Percentiles rank a stretch among this genome's conserved stretches.
Conservation (phyloP, 2,888 invertebrate species). For the Merodon equestris region DNA sequence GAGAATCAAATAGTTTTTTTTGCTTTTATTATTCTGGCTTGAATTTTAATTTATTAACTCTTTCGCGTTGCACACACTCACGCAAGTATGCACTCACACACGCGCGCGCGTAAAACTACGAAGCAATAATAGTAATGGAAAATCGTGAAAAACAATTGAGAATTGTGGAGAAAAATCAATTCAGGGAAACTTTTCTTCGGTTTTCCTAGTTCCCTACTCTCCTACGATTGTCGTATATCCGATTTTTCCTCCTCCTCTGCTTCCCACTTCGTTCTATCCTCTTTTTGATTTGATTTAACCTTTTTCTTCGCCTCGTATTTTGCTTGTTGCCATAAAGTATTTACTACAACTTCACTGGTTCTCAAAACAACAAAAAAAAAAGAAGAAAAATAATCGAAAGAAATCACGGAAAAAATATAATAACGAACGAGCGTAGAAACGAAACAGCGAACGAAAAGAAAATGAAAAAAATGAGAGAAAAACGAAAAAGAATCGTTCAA, state of each 20-base stretch:
- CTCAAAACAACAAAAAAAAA: slow-evolving; percentile 35
- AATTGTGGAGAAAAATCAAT: slow-evolving; percentile 53
- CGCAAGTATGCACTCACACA: too few relatives aligned
- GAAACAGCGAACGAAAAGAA: too few relatives aligned
- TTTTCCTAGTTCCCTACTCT: slow-evolving; percentile 25
- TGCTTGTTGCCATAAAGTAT: slow-evolving; percentile 47
- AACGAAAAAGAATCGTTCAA: too few relatives aligned
- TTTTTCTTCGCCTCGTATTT: slow-evolving; percentile 34
- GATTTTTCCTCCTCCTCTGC: too few relatives aligned
- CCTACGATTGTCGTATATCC: too few relatives aligned
- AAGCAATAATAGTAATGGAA: slow-evolving; percentile 9
- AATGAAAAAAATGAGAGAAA: too few relatives aligned
- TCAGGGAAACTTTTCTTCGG: slow-evolving; percentile 58
- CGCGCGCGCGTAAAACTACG: too few relatives aligned
- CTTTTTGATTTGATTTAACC: slow-evolving; percentile 39
- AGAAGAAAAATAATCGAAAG: slow-evolving; percentile 2
- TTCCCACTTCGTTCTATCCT: slow-evolving; percentile 40
- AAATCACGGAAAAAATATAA: neutral
- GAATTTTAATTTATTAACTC: neutral
- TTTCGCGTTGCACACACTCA: slow-evolving; percentile 12
- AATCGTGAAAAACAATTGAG: slow-evolving; percentile 36
- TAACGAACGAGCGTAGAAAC: too few relatives aligned
- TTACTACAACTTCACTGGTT: slow-evolving; percentile 57
- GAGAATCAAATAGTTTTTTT: slow-evolving; percentile 6
- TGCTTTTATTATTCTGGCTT: slow-evolving; percentile 21